These are phyloP conservation scores for Bombus picipes DNA, from an alignment of 1,140 invertebrate genomes.

Conservation along the genomic window DNA sequence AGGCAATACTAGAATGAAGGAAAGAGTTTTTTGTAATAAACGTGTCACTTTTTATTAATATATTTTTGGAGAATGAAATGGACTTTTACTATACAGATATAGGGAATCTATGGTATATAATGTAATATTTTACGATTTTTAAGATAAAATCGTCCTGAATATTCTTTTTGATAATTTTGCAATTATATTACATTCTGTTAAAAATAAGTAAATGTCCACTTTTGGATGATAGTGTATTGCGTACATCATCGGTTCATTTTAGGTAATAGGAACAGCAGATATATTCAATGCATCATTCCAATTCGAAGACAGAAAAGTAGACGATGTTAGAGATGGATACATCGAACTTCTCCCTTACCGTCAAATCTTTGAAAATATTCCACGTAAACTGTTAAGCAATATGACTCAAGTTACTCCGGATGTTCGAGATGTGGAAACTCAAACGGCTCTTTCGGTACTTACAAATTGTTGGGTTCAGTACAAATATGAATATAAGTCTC, in stretches of 20 bases:
- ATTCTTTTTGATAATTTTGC: too few relatives aligned
- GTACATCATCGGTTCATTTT: not conserved
- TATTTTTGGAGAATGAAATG: too few relatives aligned
- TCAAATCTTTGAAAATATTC: conserved; percentile 84
- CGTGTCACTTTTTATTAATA: not conserved
- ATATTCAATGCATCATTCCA: conserved; percentile 57
- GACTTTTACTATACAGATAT: not conserved
- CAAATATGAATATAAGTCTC: conserved; percentile 73
- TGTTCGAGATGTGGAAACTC: conserved; percentile 81
- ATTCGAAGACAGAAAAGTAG: conserved; percentile 79
- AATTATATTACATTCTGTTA: too few relatives aligned
- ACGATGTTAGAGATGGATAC: conserved; percentile 86
- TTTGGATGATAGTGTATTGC: not conserved
- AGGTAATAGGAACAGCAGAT: conserved; percentile 67
- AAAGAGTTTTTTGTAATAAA: not conserved
- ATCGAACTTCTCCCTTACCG: conserved; percentile 85
- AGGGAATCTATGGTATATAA: too few relatives aligned
- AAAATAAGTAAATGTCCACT: not conserved
- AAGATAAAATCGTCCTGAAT: too few relatives aligned
- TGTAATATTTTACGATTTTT: too few relatives aligned
- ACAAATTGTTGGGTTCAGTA: conserved; percentile 87
- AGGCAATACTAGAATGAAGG: not conserved
- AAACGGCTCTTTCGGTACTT: conserved; percentile 86
- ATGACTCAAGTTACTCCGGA: conserved; percentile 79
- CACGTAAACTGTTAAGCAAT: conserved; percentile 64